These are phyloP conservation scores for Mnemiopsis leidyi DNA, from an alignment of 37 sponge, comb jelly and placozoan species.

Conservation along the genomic window DNA sequence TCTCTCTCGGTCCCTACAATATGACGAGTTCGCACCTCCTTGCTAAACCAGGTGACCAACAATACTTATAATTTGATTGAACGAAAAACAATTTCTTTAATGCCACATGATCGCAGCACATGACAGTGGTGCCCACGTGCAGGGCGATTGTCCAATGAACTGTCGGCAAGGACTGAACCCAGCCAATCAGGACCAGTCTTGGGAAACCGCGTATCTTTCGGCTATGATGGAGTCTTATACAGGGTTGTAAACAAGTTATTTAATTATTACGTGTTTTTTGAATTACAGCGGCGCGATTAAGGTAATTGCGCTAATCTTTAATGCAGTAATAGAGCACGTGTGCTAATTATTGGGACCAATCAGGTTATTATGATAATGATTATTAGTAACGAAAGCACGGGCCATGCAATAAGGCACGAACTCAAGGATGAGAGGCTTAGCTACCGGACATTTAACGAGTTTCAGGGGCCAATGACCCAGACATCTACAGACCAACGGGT, in stretches of 20 bases:
- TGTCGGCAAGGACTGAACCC: neutral
- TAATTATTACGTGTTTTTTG: neutral
- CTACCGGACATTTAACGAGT: neutral
- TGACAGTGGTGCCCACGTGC: neutral
- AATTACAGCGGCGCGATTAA: neutral
- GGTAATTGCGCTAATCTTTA: neutral
- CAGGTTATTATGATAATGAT: neutral
- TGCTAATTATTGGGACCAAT: neutral
- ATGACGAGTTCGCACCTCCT: conserved; percentile 16
- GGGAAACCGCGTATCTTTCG: neutral
- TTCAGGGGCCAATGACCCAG: neutral
- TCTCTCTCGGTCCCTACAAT: neutral
- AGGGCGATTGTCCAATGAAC: neutral
- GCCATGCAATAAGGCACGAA: neutral
- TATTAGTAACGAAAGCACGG: neutral
- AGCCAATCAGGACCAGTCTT: neutral
- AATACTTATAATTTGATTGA: conserved; percentile 57
- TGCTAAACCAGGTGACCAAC: conserved; percentile 15
- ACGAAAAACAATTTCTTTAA: conserved; percentile 51
- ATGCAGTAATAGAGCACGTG: neutral
- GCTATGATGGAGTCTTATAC: neutral
- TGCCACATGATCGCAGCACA: conserved; percentile 23
- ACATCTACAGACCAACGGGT: neutral
- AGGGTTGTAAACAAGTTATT: neutral
- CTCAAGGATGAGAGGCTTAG: too few species aligned